Percentiles rank a stretch among this genome's conserved stretches.
These are phyloP conservation scores for Palythoa caribaeorum DNA, from an alignment of 92 coral and sea anemone species.

Conservation along the genomic window DNA sequence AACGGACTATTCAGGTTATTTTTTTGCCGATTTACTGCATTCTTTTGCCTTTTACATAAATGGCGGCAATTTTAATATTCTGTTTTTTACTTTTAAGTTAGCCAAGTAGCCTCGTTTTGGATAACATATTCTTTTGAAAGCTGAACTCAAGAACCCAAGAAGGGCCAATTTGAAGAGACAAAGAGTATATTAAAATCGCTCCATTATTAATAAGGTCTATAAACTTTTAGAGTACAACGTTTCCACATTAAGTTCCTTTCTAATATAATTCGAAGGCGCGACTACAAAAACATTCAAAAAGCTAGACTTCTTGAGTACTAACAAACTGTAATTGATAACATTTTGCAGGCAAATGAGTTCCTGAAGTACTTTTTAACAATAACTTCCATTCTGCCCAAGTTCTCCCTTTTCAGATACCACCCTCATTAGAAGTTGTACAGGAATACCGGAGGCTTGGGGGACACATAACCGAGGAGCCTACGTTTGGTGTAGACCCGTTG, in stretches of 20 bases:
- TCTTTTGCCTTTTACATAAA: neutral
- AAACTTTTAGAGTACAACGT: neutral
- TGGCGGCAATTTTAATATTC: too few relatives aligned
- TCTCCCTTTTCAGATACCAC: conserved; percentile 21
- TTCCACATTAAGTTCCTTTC: neutral
- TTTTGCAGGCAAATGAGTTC: conserved; percentile 45
- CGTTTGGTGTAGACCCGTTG: conserved; percentile 40
- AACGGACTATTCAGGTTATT: neutral
- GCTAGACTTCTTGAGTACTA: neutral
- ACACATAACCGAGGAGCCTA: conserved; percentile 20
- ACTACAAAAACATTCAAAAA: neutral
- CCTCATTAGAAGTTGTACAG: conserved; percentile 7
- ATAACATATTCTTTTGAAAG: too few relatives aligned
- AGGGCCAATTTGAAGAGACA: too few relatives aligned
- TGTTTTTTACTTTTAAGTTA: too few relatives aligned
- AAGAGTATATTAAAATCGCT: too few relatives aligned
- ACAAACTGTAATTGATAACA: neutral
- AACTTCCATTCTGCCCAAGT: conserved; percentile 32
- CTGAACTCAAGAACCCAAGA: too few relatives aligned
- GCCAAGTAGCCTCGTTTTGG: too few relatives aligned
- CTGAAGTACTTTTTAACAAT: conserved; percentile 15
- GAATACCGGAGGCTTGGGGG: conserved; percentile 51
- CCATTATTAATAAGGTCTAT: too few relatives aligned
- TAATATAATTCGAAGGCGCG: neutral
- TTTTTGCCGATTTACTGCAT: neutral